Percentiles rank a stretch among this genome's conserved stretches.
phyloP scores from a whole-genome alignment of 2,888 invertebrate genomes.

The Drosophila diplacantha region DNA sequence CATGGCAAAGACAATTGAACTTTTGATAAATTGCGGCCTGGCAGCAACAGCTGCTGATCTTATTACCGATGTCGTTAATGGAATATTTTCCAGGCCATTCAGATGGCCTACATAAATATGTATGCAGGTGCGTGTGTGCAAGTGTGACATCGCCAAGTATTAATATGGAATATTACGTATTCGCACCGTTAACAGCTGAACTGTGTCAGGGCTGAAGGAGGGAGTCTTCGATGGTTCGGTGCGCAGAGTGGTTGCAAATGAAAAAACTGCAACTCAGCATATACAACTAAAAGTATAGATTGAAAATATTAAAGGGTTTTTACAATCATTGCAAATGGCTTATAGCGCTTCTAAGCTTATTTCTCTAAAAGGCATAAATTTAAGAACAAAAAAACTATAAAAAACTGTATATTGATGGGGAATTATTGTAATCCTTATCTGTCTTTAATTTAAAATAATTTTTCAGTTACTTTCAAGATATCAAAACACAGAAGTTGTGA shows the following conservation, averaged over 20 bases:
- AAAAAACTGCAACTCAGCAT: background rate
- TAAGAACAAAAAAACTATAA: no score
- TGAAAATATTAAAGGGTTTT: background rate
- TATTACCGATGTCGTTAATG: conserved; percentile 56
- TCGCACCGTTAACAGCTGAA: conserved; percentile 33
- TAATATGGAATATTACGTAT: conserved; percentile 32
- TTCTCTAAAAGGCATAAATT: background rate
- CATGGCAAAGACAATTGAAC: conserved; percentile 58
- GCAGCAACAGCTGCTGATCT: conserved; percentile 41
- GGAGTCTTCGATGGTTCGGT: background rate
- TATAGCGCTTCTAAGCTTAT: background rate
- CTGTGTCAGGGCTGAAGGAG: conserved; percentile 9
- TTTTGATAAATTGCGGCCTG: conserved; percentile 47
- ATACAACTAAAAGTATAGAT: background rate
- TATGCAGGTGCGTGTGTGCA: background rate
- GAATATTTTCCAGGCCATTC: conserved; percentile 33
- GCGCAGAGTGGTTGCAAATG: background rate
- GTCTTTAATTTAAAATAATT: no score
- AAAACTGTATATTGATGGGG: no score
- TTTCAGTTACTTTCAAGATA: no score
- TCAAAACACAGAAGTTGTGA: background rate
- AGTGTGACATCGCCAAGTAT: conserved; percentile 21
- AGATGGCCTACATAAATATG: background rate
- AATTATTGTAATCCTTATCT: no score
- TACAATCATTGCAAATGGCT: background rate